phyloP scores from a whole-genome alignment of 2,113 vertebrate species.

The Cygnus atratus region DNA sequence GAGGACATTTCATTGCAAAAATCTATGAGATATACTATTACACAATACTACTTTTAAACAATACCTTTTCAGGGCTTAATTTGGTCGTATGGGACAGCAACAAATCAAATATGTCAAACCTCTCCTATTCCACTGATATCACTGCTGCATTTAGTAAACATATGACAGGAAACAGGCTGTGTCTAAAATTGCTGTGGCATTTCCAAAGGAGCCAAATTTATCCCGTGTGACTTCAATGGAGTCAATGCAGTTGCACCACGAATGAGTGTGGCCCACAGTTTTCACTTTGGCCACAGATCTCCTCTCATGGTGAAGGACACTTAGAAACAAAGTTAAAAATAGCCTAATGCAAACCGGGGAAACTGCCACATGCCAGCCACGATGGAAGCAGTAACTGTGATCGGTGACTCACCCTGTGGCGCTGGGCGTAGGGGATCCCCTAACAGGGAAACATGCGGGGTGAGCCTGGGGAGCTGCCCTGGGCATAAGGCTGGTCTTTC shows the following conservation, averaged over 20 bases:
- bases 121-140: slow-evolving; percentile 56
- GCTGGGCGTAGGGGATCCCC: not conserved
- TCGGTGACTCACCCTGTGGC: not conserved
- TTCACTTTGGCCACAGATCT: not conserved
- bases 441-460: not conserved
- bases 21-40: not conserved
- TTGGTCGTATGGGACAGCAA: not conserved
- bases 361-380: not conserved
- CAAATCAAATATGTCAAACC: slow-evolving; percentile 21
- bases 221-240: slow-evolving; percentile 9
- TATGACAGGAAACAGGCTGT: slow-evolving; percentile 42
- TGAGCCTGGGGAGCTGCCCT: not conserved
- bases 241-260: not conserved
- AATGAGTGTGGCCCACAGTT: not conserved
- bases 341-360: slow-evolving; percentile 5
- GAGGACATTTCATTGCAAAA: not conserved
- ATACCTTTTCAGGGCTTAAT: not conserved
- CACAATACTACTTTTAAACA: not conserved
- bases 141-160: slow-evolving; percentile 64
- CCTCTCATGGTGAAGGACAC: slow-evolving; percentile 34
- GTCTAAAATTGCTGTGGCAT: slow-evolving; percentile 48
- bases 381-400: not conserved
- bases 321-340: slow-evolving; percentile 58
- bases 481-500: not conserved
- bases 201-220: slow-evolving; percentile 57